Conservation (phyloP, 2,888 invertebrate species). For the Drosophila sordidula region DNA sequence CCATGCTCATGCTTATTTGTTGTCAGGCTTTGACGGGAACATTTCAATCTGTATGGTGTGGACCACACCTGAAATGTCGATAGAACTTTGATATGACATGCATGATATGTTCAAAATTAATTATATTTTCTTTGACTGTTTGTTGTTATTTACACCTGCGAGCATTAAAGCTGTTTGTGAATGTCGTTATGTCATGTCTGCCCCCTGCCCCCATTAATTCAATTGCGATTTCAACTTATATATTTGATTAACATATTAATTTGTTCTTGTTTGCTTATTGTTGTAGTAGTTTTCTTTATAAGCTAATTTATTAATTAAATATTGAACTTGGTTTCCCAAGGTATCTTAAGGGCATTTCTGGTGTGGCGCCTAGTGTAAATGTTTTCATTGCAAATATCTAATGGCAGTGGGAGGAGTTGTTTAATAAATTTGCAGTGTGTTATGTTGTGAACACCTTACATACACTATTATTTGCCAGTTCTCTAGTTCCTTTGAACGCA, state of each 20-base stretch:
- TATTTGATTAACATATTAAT: constrained; percentile 43
- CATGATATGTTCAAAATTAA: constrained; percentile 26
- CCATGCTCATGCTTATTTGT: constrained; percentile 28
- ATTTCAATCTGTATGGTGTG: constrained; percentile 64
- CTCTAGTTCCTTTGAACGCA: constrained; percentile 1
- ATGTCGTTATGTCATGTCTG: constrained; percentile 4
- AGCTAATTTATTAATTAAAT: constrained; percentile 46
- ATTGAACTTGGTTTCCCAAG: neutral
- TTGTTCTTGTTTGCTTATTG: constrained; percentile 17
- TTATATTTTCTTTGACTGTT: constrained; percentile 2
- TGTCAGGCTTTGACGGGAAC: constrained; percentile 64
- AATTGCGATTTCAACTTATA: constrained; percentile 16
- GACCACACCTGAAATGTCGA: constrained; percentile 66
- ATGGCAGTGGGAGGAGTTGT: constrained; percentile 1
- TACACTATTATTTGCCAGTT: neutral
- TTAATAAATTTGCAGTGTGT: neutral
- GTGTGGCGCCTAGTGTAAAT: constrained; percentile 17
- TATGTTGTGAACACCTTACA: constrained; percentile 2
- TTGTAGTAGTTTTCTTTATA: constrained; percentile 25
- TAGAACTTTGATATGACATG: constrained; percentile 20
- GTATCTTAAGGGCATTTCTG: neutral
- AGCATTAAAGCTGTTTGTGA: constrained; percentile 12
- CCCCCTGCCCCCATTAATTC: constrained; percentile 6
- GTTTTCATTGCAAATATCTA: constrained; percentile 8
- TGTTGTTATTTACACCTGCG: constrained; percentile 36